Evolutionary conservation across 2,888 invertebrate genomes (phyloP).

Genomic region (Eupithecia subumbrata): DNA sequence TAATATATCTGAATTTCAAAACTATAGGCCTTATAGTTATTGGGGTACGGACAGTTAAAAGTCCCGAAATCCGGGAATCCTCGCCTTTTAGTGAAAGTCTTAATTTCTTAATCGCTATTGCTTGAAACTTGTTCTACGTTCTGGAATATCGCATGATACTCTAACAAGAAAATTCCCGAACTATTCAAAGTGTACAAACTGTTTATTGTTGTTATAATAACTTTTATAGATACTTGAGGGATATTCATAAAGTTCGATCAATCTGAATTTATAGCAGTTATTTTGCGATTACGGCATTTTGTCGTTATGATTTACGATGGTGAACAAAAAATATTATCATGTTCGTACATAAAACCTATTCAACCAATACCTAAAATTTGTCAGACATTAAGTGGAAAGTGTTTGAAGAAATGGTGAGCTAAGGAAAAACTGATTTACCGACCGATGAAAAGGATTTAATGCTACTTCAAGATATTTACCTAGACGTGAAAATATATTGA

Average conservation of each 20-base stretch:
- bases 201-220: conserved; percentile 42
- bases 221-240: conserved; percentile 42
- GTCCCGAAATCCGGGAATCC: too few relatives aligned
- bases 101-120: neutral
- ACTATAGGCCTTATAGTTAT: too few relatives aligned
- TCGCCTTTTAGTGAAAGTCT: too few relatives aligned
- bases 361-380: neutral
- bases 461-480: neutral
- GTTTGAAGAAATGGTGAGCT: neutral
- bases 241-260: conserved; percentile 40
- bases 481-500: neutral
- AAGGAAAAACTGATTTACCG: too few relatives aligned
- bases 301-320: neutral
- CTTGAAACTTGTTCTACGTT: neutral
- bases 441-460: too few relatives aligned
- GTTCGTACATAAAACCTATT: neutral
- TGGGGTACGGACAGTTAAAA: too few relatives aligned
- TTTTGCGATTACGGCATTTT: conserved; percentile 1
- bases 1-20: too few relatives aligned
- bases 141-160: conserved; percentile 49
- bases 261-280: conserved; percentile 39
- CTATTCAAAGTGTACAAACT: conserved; percentile 48
- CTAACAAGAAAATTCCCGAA: conserved; percentile 54
- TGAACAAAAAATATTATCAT: neutral
- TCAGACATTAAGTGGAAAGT: too few relatives aligned